Evolutionary conservation across 2,888 invertebrate species (phyloP).

Genomic region (Perizoma affinitatum): DNA sequence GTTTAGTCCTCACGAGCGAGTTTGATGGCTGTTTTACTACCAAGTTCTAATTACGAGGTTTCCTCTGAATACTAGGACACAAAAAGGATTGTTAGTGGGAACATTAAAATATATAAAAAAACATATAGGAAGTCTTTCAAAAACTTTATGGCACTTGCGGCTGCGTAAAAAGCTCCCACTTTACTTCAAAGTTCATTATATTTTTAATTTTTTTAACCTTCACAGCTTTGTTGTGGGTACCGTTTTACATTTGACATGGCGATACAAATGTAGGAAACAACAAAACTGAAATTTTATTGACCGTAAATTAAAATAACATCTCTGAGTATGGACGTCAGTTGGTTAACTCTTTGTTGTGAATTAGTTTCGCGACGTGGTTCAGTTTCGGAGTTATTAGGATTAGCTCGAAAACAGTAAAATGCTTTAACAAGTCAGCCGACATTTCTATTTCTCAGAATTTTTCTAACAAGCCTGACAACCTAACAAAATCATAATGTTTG

Average conservation of each 20-base stretch:
- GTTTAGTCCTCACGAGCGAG: slow-evolving; percentile 67
- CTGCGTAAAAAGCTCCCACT: neutral
- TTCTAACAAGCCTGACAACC: too few relatives aligned
- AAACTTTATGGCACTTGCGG: slow-evolving; percentile 60
- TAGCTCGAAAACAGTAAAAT: slow-evolving; percentile 35
- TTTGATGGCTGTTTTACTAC: slow-evolving; percentile 82
- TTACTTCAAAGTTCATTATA: neutral
- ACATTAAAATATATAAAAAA: slow-evolving; percentile 54
- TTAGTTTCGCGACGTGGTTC: slow-evolving; percentile 54
- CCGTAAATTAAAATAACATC: neutral
- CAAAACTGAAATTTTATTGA: too few relatives aligned
- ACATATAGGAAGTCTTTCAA: slow-evolving; percentile 46
- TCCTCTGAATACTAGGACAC: slow-evolving; percentile 71
- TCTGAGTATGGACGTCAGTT: slow-evolving; percentile 38
- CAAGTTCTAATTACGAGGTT: slow-evolving; percentile 78
- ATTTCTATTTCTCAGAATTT: neutral
- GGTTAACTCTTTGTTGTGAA: slow-evolving; percentile 71
- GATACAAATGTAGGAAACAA: too few relatives aligned
- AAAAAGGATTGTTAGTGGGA: slow-evolving; percentile 67
- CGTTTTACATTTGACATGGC: too few relatives aligned
- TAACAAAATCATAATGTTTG: too few relatives aligned
- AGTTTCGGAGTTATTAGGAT: slow-evolving; percentile 40
- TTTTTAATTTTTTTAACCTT: too few relatives aligned
- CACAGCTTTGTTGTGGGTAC: too few relatives aligned
- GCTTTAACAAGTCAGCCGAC: slow-evolving; percentile 24